phyloP scores from a whole-genome alignment of 2,797 vertebrate species.

The Coluber constrictor region DNA sequence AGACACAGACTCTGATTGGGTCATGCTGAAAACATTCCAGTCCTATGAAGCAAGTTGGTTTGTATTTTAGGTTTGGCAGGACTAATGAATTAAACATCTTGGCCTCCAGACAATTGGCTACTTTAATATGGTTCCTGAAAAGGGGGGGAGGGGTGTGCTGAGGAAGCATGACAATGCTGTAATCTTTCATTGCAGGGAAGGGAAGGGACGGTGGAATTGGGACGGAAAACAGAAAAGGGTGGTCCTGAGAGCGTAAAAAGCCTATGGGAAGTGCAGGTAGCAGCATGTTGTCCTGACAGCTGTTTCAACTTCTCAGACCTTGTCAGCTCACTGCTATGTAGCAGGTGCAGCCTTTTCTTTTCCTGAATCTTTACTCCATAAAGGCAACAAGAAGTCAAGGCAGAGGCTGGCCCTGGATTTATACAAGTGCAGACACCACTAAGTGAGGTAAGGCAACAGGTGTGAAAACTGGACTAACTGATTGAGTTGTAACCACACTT shows the following conservation, averaged over 20 bases:
- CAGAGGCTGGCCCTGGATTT: slow-evolving; percentile 76
- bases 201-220: slow-evolving; percentile 62
- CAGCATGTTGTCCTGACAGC: slow-evolving; percentile 71
- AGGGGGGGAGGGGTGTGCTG: slow-evolving; percentile 69
- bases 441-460: slow-evolving; percentile 82
- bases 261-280: slow-evolving; percentile 78
- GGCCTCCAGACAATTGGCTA: slow-evolving; percentile 66
- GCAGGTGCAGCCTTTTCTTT: slow-evolving; percentile 77
- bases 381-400: slow-evolving; percentile 74
- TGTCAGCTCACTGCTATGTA: slow-evolving; percentile 73
- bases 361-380: slow-evolving; percentile 71
- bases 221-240: slow-evolving; percentile 65
- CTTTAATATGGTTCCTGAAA: slow-evolving; percentile 73
- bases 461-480: slow-evolving; percentile 65
- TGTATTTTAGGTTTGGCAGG: slow-evolving; percentile 80
- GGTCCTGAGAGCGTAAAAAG: slow-evolving; percentile 64
- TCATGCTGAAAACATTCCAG: slow-evolving; percentile 85
- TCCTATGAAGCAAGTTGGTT: slow-evolving; percentile 81
- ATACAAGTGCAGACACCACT: slow-evolving; percentile 74
- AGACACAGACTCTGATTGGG: slow-evolving; percentile 79
- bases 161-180: slow-evolving; percentile 70
- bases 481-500: slow-evolving; percentile 53
- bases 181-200: slow-evolving; percentile 55
- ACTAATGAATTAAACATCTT: slow-evolving; percentile 79
- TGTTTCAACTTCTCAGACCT: slow-evolving; percentile 73